Conservation (phyloP, 2,113 vertebrate species). For the Dendropsophus ebraccatus region DNA sequence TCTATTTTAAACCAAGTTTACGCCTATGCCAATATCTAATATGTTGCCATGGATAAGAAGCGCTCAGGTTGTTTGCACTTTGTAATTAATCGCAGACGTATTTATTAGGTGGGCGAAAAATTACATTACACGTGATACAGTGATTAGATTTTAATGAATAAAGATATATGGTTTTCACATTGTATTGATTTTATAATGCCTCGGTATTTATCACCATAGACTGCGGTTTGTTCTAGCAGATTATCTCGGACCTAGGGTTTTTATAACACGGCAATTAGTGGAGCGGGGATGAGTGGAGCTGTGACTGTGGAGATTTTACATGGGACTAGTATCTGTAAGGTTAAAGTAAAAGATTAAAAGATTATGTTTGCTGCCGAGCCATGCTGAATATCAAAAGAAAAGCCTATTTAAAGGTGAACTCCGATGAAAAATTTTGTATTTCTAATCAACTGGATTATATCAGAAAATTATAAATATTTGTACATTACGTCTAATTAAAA, state of each 20-base stretch:
- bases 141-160: neutral
- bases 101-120: neutral
- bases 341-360: neutral
- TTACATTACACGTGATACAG: neutral
- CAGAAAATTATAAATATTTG: too few relatives aligned
- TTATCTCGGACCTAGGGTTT: neutral
- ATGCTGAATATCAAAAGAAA: too few relatives aligned
- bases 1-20: neutral
- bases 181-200: slow-evolving; percentile 1
- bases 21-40: neutral
- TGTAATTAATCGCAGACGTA: neutral
- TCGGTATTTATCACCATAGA: neutral
- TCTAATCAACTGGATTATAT: too few relatives aligned
- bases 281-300: neutral
- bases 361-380: neutral
- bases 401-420: too few relatives aligned
- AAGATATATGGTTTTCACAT: neutral
- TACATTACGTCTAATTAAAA: too few relatives aligned
- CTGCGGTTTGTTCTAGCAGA: neutral
- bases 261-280: neutral
- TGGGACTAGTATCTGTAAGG: neutral
- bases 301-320: neutral
- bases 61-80: neutral
- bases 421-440: too few relatives aligned
- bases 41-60: slow-evolving; percentile 2